Percentiles rank a stretch among this genome's conserved stretches.
These are phyloP conservation scores for Scaptomyza polygonia DNA, from an alignment of 2,888 invertebrate genomes.

Conservation along the genomic window DNA sequence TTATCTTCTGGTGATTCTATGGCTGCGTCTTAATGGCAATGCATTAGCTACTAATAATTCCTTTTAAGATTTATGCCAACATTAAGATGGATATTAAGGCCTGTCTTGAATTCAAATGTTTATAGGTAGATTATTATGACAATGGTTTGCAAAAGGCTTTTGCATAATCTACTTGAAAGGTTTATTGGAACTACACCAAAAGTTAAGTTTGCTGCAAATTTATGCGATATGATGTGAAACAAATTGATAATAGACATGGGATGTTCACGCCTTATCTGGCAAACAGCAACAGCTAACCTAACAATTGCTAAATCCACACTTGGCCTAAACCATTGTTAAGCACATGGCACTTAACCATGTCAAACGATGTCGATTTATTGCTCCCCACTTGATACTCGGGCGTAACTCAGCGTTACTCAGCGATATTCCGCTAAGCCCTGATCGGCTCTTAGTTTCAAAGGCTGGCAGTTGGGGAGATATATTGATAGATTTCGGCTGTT, in stretches of 20 bases:
- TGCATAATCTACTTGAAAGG: neutral
- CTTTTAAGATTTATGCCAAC: slow-evolving; percentile 43
- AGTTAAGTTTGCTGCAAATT: slow-evolving; percentile 5
- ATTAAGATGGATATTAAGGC: slow-evolving; percentile 7
- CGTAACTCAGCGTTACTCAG: slow-evolving; percentile 38
- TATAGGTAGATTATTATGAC: slow-evolving; percentile 23
- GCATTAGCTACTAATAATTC: slow-evolving; percentile 47
- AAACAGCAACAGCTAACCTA: neutral
- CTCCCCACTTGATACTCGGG: slow-evolving; percentile 20
- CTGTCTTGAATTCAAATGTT: slow-evolving; percentile 30
- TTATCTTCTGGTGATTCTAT: slow-evolving; percentile 65
- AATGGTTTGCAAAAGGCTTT: neutral
- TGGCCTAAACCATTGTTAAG: slow-evolving; percentile 65
- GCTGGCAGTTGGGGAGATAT: slow-evolving; percentile 25
- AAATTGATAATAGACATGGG: slow-evolving; percentile 34
- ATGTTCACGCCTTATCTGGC: slow-evolving; percentile 22
- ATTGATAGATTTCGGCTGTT: slow-evolving; percentile 73
- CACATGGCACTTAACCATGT: slow-evolving; percentile 71
- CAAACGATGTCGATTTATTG: slow-evolving; percentile 66
- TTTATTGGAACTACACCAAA: neutral
- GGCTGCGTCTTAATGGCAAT: slow-evolving; percentile 16
- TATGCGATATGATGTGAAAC: slow-evolving; percentile 24
- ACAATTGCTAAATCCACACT: slow-evolving; percentile 21
- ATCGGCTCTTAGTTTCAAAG: slow-evolving; percentile 43
- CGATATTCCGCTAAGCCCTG: slow-evolving; percentile 33